phyloP scores from a whole-genome alignment of 2,113 vertebrate species.

The Merops nubicus region DNA sequence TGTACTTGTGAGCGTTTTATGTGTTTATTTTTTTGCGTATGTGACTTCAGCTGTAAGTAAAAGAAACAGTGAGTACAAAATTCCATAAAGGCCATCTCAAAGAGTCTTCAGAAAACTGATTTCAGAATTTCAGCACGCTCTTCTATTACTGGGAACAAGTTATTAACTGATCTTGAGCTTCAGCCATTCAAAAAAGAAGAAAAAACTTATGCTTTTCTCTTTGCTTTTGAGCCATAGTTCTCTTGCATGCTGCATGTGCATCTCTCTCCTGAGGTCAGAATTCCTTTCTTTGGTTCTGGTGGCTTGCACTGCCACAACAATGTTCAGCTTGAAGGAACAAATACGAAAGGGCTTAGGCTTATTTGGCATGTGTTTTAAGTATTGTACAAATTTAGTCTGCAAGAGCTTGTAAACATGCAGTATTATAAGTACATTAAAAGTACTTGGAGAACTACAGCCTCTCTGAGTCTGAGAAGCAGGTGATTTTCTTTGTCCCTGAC shows the following conservation, averaged over 20 bases:
- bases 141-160: not conserved
- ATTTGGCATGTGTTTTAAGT: not conserved
- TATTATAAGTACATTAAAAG: not conserved
- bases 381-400: not conserved
- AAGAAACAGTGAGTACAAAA: not conserved
- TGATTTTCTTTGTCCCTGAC: not conserved
- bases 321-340: not conserved
- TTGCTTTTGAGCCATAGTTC: not conserved
- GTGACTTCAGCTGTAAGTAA: not conserved
- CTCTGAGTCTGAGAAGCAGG: not conserved
- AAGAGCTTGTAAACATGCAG: not conserved
- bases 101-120: not conserved
- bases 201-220: accelerated
- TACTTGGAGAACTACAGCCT: not conserved
- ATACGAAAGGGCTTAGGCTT: not conserved
- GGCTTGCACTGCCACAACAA: not conserved
- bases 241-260: not conserved
- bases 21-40: not conserved
- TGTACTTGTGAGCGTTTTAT: not conserved
- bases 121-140: not conserved
- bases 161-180: not conserved
- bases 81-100: not conserved
- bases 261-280: not conserved
- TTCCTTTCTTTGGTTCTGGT: not conserved
- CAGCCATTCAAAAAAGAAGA: not conserved